Base-by-base conservation (phyloP, 1,140 invertebrate species). In the Bicyclus anynana region DNA sequence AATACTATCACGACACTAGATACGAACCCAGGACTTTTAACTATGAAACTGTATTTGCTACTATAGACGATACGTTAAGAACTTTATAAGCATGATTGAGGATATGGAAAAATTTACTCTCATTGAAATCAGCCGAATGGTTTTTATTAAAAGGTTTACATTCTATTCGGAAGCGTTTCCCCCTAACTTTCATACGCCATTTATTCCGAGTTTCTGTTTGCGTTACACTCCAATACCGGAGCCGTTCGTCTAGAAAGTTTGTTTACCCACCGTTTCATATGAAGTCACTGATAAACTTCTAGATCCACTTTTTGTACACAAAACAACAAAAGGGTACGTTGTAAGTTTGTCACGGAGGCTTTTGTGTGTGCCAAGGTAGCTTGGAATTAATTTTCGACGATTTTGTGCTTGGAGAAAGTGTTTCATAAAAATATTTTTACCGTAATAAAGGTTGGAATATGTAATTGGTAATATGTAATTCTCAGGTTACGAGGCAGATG, bases 121-220 rank as follows among this genome's bases (percentile, higher is more conserved):
- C 62, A 65, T 67, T 60, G 59, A 59, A 69, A 67, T 69, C 60
- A 60, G 57, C 46, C 38, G 47, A 63, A 70, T 59, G 58, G 53
- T 70, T 70, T 72, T 75, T 67, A 69, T 72, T 69, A 61, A 67
- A 72, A 67, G 67, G 62, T 65, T 62, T 69, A 75, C 65, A 68
- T 75, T 72, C 67, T 63, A 67, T 61, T 70, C 64, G 55, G 57
- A 63, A 59, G 59, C 63, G 56, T 64, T 69, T 59, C 60, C 70
- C 59, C 62, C 59, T 72, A 70, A 71, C 67, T 63, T 78, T 78
- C 63, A 73, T 76, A 69, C 69, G 65, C 73, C 66, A 77, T 77
- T 79, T 74, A 74, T 74, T 75, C 60, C 44, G 55, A 72, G 57
- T 75, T 79, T 71, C 65, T 80, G 67, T 80, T 83, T 80, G 74